Percentiles rank a stretch among this genome's conserved stretches.
phyloP scores from a whole-genome alignment of 2,797 vertebrate species.

The Poecilia velifera region DNA sequence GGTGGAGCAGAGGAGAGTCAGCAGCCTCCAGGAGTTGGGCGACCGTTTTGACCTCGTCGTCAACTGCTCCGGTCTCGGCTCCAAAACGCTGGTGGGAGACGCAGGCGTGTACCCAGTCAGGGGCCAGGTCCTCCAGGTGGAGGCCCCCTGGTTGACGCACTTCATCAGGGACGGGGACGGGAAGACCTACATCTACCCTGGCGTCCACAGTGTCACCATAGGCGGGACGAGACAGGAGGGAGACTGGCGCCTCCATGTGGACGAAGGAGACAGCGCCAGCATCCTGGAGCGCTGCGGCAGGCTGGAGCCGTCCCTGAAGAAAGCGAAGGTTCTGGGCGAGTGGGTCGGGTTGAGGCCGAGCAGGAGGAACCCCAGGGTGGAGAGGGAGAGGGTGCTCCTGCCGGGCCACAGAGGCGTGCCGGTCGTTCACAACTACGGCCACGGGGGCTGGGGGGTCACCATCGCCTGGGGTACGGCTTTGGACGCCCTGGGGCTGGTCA shows the following conservation, averaged over 20 bases:
- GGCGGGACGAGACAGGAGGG: constrained; percentile 88
- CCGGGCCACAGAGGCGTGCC: constrained; percentile 62
- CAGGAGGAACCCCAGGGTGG: constrained; percentile 80
- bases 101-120: constrained; percentile 78
- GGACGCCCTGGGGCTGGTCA: constrained; percentile 82
- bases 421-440: constrained; percentile 93
- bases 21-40: constrained; percentile 84
- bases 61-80: constrained; percentile 90
- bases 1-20: constrained; percentile 77
- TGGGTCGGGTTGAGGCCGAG: constrained; percentile 89
- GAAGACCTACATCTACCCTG: constrained; percentile 89
- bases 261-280: constrained; percentile 68
- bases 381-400: constrained; percentile 78
- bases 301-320: constrained; percentile 86
- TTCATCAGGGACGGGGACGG: constrained; percentile 88
- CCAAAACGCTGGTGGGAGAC: constrained; percentile 82
- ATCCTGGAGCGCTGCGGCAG: constrained; percentile 85
- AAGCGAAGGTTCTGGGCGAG: constrained; percentile 68
- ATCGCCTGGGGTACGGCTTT: constrained; percentile 88
- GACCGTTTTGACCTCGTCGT: constrained; percentile 83
- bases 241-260: constrained; percentile 81
- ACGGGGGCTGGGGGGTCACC: constrained; percentile 85
- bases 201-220: constrained; percentile 78
- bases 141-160: constrained; percentile 91
- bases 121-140: constrained; percentile 89